These are phyloP conservation scores for Chymomyza caudatula DNA, from an alignment of 2,888 invertebrate species.

Conservation along the genomic window DNA sequence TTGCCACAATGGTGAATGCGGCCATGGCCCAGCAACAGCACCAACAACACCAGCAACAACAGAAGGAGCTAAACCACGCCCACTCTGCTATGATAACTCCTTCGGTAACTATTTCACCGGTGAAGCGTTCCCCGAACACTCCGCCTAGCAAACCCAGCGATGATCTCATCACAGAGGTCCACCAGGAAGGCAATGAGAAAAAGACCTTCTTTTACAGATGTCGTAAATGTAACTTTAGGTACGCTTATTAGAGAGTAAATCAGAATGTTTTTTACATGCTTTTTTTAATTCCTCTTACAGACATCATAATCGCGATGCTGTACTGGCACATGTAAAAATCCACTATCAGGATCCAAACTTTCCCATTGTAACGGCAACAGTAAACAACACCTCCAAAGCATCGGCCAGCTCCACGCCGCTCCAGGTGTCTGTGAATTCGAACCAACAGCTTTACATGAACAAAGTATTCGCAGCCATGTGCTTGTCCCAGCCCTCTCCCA, in stretches of 20 bases:
- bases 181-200: slow-evolving; percentile 80
- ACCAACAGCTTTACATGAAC: slow-evolving; percentile 73
- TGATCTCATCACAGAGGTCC: slow-evolving; percentile 78
- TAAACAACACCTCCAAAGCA: slow-evolving; percentile 29
- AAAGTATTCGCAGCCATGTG: slow-evolving; percentile 77
- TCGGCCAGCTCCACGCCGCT: slow-evolving; percentile 55
- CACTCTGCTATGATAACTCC: slow-evolving; percentile 71
- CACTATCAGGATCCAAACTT: slow-evolving; percentile 79
- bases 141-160: slow-evolving; percentile 83
- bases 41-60: slow-evolving; percentile 61
- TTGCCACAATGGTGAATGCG: slow-evolving; percentile 75
- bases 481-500: slow-evolving; percentile 70
- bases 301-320: slow-evolving; percentile 82
- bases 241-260: slow-evolving; percentile 26
- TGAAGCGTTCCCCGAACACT: slow-evolving; percentile 76
- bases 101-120: slow-evolving; percentile 74
- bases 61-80: slow-evolving; percentile 58
- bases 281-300: slow-evolving; percentile 74
- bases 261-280: neutral
- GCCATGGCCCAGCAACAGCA: slow-evolving; percentile 74
- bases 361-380: slow-evolving; percentile 45
- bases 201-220: slow-evolving; percentile 89
- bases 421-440: slow-evolving; percentile 72
- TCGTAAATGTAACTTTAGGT: slow-evolving; percentile 93
- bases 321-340: slow-evolving; percentile 83